Percentiles rank a stretch among this genome's conserved stretches.
phyloP scores from a whole-genome alignment of 1,140 invertebrate species.

The Caenorhabditis inopinata region DNA sequence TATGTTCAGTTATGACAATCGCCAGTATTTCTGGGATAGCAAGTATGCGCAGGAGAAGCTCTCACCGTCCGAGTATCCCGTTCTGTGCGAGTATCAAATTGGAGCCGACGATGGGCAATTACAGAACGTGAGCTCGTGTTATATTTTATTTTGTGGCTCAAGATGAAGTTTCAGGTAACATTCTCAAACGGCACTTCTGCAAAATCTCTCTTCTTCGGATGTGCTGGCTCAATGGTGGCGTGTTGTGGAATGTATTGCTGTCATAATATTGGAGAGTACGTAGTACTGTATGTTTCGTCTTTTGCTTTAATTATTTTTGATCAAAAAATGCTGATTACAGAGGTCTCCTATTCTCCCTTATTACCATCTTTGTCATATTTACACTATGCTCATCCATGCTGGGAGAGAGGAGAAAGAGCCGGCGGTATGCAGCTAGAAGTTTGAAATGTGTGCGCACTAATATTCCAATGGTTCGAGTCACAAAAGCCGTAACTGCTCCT shows the following conservation, averaged over 20 bases:
- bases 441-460: too few species aligned
- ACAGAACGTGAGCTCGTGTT: neutral
- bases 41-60: neutral
- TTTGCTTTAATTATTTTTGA: too few species aligned
- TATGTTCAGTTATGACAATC: slow-evolving; percentile 5
- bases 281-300: neutral
- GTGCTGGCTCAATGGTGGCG: neutral
- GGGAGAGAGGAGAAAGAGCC: too few species aligned
- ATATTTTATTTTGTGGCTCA: too few species aligned
- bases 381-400: too few species aligned
- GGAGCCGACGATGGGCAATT: slow-evolving; percentile 8
- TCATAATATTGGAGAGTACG: neutral
- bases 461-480: too few species aligned
- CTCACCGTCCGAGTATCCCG: neutral
- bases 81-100: slow-evolving; percentile 6
- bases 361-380: too few species aligned
- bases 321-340: neutral
- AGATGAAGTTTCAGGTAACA: neutral
- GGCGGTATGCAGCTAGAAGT: too few species aligned
- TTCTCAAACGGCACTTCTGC: neutral
- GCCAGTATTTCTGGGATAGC: neutral
- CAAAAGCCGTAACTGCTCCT: too few species aligned
- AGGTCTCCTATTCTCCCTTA: neutral
- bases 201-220: neutral
- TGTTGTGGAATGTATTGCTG: slow-evolving; percentile 29